A percentile compares a stretch with the other conserved stretches of the same genome.
phyloP scores from a whole-genome alignment of 2,797 vertebrate genomes.

The Chromobotia macracanthus region DNA sequence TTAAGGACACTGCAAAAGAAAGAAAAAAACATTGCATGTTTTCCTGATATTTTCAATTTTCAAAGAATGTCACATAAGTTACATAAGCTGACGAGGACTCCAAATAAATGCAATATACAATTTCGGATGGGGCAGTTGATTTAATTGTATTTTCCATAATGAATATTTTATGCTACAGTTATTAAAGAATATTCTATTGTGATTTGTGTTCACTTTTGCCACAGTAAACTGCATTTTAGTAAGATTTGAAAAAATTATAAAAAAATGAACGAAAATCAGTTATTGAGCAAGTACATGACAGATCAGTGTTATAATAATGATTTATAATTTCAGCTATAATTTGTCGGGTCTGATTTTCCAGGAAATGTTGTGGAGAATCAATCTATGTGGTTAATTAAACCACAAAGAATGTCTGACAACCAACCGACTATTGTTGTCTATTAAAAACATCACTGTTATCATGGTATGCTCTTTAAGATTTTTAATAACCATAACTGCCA shows the following conservation, averaged over 20 bases:
- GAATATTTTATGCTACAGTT: not conserved
- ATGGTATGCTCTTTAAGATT: constrained; percentile 7
- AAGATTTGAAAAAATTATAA: too few species aligned
- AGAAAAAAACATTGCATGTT: constrained; percentile 21
- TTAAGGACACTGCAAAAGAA: constrained; percentile 7
- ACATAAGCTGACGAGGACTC: not conserved
- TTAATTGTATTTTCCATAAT: not conserved
- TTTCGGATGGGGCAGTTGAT: not conserved
- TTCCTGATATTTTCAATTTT: constrained; percentile 24
- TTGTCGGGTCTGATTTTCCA: too few species aligned
- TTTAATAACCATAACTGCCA: constrained; percentile 36
- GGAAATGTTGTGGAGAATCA: constrained; percentile 26
- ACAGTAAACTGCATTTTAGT: too few species aligned
- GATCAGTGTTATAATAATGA: too few species aligned
- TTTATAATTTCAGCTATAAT: too few species aligned
- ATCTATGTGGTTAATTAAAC: constrained; percentile 30
- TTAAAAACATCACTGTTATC: constrained; percentile 37
- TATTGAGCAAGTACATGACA: too few species aligned
- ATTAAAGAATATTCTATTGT: not conserved
- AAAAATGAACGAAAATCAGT: too few species aligned
- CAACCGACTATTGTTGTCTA: constrained; percentile 27
- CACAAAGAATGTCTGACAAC: constrained; percentile 35
- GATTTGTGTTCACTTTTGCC: not conserved
- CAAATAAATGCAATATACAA: not conserved
- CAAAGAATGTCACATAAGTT: constrained; percentile 6